Evolutionary conservation across 2,113 vertebrate species (phyloP), one percentile per base, ranked within the genome.

Genomic region (Etia nguti): DNA sequence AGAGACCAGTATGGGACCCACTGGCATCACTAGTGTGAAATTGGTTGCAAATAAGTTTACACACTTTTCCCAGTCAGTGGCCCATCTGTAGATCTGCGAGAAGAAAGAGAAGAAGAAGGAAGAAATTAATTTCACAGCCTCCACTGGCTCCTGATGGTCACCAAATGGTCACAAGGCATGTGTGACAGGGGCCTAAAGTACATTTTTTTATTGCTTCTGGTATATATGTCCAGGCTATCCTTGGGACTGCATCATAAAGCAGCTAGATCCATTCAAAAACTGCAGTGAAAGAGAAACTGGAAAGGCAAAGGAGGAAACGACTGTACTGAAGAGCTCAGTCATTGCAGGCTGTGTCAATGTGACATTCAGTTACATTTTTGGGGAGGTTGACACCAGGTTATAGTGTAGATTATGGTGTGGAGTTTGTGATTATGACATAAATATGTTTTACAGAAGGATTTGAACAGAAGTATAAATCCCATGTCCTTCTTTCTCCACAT

Each of bases 181-280:
- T 1, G 70, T 48, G 41, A 20, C 41, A 29, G 70, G 24, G 43
- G 41, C 70, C 3, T 50, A 75, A 75, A 75, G 24, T 50, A 75
- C 43, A 50, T 50, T 75, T 75, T 24, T 75, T 75, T 75, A 24
- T 75, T 75, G 4, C 1, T 48, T 75, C 68, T 73, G 38, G 15
- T 73, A 1, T 0, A 18, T 26, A 59, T 29, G 13, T 10, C 26
- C 56, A 29, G 7, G 8, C 0, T 16, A 11, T 73, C 41, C 41
- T 65, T 43, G 38, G 22, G 5, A 70, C 0, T 70, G 22, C 38
- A 46, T 73, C 68, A 56, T 36, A 38, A 80, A 22, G 52, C 13
- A 18, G 24, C 52, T 80, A 0, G 8, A 73, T 73, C 38, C 22
- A 15, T 46, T 43, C 38, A 18, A 73, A 46, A 73, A 70, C n/a